Conservation (phyloP, 1,140 invertebrate species). For the Drosophila willistoni region DNA sequence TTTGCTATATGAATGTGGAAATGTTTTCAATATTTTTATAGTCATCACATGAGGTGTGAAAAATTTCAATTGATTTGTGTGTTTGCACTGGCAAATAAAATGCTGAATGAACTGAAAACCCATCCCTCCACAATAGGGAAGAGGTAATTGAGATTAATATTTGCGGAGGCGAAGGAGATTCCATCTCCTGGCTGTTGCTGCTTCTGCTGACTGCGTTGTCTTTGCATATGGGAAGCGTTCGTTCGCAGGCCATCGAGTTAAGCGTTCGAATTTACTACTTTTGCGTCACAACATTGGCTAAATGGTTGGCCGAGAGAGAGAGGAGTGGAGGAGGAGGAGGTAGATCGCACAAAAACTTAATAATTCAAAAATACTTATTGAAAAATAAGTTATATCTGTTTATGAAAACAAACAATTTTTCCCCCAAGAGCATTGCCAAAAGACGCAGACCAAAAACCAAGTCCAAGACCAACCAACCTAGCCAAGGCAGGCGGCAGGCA, state of each 20-base stretch:
- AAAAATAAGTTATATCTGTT: constrained; percentile 61
- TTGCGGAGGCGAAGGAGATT: constrained; percentile 25
- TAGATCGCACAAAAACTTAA: constrained; percentile 54
- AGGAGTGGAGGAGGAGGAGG: not conserved
- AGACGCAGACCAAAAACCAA: not conserved
- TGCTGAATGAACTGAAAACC: constrained; percentile 44
- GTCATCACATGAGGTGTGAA: constrained; percentile 54
- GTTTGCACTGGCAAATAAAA: constrained; percentile 38
- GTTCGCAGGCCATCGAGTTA: constrained; percentile 56
- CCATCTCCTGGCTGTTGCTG: not conserved
- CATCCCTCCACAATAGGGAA: constrained; percentile 10
- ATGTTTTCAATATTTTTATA: constrained; percentile 48
- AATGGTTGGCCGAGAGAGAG: too few species aligned
- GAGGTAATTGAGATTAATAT: constrained; percentile 14
- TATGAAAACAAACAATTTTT: constrained; percentile 72
- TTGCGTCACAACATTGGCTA: constrained; percentile 56
- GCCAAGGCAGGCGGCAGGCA: too few species aligned
- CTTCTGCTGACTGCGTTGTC: not conserved
- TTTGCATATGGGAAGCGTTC: constrained; percentile 59
- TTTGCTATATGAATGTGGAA: constrained; percentile 23
- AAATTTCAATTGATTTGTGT: constrained; percentile 47
- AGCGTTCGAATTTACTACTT: constrained; percentile 59
- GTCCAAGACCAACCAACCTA: not conserved
- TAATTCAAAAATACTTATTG: constrained; percentile 68
- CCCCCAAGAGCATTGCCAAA: constrained; percentile 1